Percentiles rank a stretch among this genome's conserved stretches.
These are phyloP conservation scores for Drosophila merina DNA, from an alignment of 2,888 invertebrate species.

Conservation along the genomic window DNA sequence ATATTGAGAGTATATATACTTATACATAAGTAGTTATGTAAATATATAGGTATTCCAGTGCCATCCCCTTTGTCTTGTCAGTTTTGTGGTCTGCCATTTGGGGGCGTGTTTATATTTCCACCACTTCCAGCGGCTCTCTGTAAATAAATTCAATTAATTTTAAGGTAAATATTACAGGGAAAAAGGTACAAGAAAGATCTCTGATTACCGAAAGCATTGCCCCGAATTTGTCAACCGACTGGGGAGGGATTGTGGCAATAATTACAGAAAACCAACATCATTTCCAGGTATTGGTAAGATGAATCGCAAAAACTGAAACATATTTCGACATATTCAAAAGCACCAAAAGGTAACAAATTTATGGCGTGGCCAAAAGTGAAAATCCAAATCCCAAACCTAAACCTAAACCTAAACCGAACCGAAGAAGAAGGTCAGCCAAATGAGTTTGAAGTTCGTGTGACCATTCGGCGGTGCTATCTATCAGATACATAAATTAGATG, in stretches of 20 bases:
- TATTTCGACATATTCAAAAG: slow-evolving; percentile 22
- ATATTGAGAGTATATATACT: neutral
- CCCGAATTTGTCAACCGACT: slow-evolving; percentile 45
- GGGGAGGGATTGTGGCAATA: slow-evolving; percentile 24
- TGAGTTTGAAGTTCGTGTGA: slow-evolving; percentile 54
- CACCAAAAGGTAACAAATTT: slow-evolving; percentile 17
- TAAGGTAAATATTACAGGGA: neutral
- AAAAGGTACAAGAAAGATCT: neutral
- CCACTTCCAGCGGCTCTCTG: slow-evolving; percentile 52
- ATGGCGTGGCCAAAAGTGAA: slow-evolving; percentile 56
- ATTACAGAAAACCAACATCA: slow-evolving; percentile 24
- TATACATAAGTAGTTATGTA: neutral
- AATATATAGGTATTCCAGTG: neutral
- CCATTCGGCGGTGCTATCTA: slow-evolving; percentile 29
- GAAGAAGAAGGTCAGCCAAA: slow-evolving; percentile 36
- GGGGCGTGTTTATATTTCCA: slow-evolving; percentile 61
- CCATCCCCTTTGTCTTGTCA: slow-evolving; percentile 13
- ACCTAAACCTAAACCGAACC: slow-evolving; percentile 18
- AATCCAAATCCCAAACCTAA: slow-evolving; percentile 41
- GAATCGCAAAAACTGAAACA: slow-evolving; percentile 22
- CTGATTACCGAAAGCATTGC: slow-evolving; percentile 21
- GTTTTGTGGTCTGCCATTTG: slow-evolving; percentile 43
- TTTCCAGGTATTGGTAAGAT: slow-evolving; percentile 59
- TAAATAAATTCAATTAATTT: slow-evolving; percentile 49
- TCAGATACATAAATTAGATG: slow-evolving; percentile 47